Base-by-base conservation (phyloP, 2,797 vertebrate species). In the Artibeus jamaicensis region DNA sequence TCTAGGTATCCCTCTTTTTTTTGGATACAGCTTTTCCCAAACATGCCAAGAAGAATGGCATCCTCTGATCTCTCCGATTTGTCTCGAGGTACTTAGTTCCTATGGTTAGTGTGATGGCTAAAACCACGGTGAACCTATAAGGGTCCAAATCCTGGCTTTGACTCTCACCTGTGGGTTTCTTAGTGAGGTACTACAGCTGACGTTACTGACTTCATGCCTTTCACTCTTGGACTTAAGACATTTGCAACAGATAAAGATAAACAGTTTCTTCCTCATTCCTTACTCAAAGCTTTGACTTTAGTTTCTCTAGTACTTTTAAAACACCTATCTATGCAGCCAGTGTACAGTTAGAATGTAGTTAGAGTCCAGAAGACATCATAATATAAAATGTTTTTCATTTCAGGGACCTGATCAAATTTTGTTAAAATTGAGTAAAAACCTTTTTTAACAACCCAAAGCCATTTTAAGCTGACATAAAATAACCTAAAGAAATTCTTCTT, bases 381-480 rank as follows among this genome's bases (percentile, higher is more conserved):
- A 86, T 21, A 57, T 9, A 79, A 94, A 97, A 78, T 62, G 22
- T 29, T 76, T 95, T 94, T 70, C 11, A 95, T 88, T 95, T 95
- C 26, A 71, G 74, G 34, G 24, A 77, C 12, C 39, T 70, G 12
- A 46, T 74, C 74, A 88, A 68, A 57, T 94, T 86, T 77, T 90
- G 34, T 86, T 95, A 76, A 74, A 74, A 91, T 53, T 83, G 44
- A 91, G 67, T 65, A 93, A 93, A 96, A 89, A 53, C 26, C 9
- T 73, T 92, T 84, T 90, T 57, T 87, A 86, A 68, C 46, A 82
- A 2, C 37, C 46, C n/a, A 92, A 77, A 90, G 21, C 22, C 21
- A 89, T 86, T 77, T 94, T 94, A 83, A 92, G 9, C 39, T 79
- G 9, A n/a, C 26, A 85, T 88, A 92, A 94, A 93, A 86, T 86